phyloP scores from a whole-genome alignment of 2,888 invertebrate species.

The Odontocolon sp. region DNA sequence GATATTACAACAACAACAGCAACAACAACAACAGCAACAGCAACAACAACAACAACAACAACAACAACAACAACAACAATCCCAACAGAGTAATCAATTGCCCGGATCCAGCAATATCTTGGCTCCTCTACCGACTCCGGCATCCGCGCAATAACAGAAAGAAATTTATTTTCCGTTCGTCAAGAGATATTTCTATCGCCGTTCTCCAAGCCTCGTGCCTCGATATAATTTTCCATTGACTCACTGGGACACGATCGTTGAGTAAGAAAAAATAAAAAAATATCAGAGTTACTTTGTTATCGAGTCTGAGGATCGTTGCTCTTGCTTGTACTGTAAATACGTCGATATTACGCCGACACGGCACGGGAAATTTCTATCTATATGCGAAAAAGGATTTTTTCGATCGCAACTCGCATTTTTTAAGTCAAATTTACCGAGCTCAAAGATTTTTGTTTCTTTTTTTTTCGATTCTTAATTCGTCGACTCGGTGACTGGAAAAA shows the following conservation, averaged over 20 bases:
- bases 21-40: slow-evolving; percentile 60
- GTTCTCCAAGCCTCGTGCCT: slow-evolving; percentile 36
- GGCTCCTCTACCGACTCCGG: slow-evolving; percentile 62
- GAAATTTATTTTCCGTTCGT: slow-evolving; percentile 14
- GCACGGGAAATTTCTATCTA: slow-evolving; percentile 3
- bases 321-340: slow-evolving; percentile 48
- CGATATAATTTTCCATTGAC: slow-evolving; percentile 13
- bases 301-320: slow-evolving; percentile 8
- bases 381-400: slow-evolving; percentile 22
- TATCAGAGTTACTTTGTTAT: neutral
- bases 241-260: neutral
- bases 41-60: slow-evolving; percentile 24
- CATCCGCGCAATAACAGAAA: slow-evolving; percentile 70
- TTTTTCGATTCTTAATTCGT: neutral
- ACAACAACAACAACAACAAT: slow-evolving; percentile 42
- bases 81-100: slow-evolving; percentile 68
- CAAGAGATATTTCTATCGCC: slow-evolving; percentile 32
- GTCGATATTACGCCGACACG: neutral
- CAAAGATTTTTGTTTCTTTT: neutral
- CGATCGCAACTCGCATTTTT: no score
- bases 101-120: slow-evolving; percentile 60
- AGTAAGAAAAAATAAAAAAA: neutral
- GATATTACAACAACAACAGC: slow-evolving; percentile 65
- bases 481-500: no score
- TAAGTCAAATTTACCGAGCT: no score